phyloP scores from a whole-genome alignment of 2,888 invertebrate genomes.

The Lochmaea crataegi region DNA sequence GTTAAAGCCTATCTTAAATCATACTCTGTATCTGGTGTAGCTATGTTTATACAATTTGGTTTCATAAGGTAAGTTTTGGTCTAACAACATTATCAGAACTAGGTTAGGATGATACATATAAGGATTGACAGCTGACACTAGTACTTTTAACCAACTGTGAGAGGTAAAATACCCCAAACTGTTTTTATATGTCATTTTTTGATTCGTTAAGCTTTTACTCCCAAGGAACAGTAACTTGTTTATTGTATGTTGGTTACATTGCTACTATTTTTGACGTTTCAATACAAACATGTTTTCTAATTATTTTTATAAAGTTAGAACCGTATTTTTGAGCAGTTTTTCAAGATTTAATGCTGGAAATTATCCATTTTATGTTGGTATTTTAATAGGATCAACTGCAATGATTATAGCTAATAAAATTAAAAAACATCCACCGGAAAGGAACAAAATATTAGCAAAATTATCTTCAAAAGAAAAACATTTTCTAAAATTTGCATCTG shows the following conservation, averaged over 20 bases:
- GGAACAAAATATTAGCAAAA: conserved; percentile 61
- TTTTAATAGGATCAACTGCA: background rate
- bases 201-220: too few relatives aligned
- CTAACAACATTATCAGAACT: background rate
- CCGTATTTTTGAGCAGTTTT: too few relatives aligned
- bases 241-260: background rate
- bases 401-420: background rate
- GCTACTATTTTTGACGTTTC: background rate
- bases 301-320: background rate
- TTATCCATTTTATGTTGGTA: background rate
- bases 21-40: conserved; percentile 71
- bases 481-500: conserved; percentile 95
- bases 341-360: background rate
- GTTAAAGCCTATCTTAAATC: conserved; percentile 71
- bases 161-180: too few relatives aligned
- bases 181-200: too few relatives aligned
- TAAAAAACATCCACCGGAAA: background rate
- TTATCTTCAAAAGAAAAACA: conserved; percentile 87
- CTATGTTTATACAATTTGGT: conserved; percentile 69
- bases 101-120: too few relatives aligned
- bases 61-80: conserved; percentile 70
- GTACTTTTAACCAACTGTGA: too few relatives aligned
- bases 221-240: too few relatives aligned
- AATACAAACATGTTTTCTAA: conserved; percentile 10
- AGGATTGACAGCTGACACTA: too few relatives aligned